These are phyloP conservation scores for Armadillidium nasatum DNA, from an alignment of 1,140 invertebrate species.

Conservation along the genomic window DNA sequence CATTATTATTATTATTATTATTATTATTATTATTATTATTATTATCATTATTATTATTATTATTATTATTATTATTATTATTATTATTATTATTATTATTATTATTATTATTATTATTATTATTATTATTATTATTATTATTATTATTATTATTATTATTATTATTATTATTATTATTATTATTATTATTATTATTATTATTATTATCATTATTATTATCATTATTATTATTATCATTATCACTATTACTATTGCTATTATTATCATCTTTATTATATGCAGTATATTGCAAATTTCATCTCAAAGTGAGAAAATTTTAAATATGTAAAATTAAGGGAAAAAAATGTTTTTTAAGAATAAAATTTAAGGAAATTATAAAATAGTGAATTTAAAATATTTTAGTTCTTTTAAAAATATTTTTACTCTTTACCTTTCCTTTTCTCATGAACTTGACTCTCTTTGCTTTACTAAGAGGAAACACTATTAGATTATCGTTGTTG, in stretches of 20 bases:
- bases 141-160: constrained; percentile 11
- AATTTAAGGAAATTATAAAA: too few species aligned
- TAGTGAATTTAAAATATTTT: too few species aligned
- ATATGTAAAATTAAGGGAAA: too few species aligned
- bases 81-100: constrained; percentile 15
- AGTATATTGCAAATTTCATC: too few species aligned
- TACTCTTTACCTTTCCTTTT: too few species aligned
- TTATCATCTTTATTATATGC: too few species aligned
- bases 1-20: not conserved
- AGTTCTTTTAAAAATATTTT: too few species aligned
- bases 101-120: constrained; percentile 8
- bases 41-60: not conserved
- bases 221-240: not conserved
- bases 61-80: constrained; percentile 11
- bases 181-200: constrained; percentile 11
- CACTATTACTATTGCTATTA: too few species aligned
- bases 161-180: constrained; percentile 13
- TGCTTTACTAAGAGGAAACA: not conserved
- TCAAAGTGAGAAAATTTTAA: too few species aligned
- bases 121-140: not conserved
- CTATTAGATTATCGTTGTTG: constrained; percentile 19
- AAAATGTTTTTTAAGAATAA: too few species aligned
- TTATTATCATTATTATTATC: not conserved
- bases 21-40: too few species aligned
- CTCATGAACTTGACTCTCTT: constrained; percentile 22